Evolutionary conservation across 2,888 invertebrate genomes (phyloP).

Genomic region (Mesorhabditis belari): DNA sequence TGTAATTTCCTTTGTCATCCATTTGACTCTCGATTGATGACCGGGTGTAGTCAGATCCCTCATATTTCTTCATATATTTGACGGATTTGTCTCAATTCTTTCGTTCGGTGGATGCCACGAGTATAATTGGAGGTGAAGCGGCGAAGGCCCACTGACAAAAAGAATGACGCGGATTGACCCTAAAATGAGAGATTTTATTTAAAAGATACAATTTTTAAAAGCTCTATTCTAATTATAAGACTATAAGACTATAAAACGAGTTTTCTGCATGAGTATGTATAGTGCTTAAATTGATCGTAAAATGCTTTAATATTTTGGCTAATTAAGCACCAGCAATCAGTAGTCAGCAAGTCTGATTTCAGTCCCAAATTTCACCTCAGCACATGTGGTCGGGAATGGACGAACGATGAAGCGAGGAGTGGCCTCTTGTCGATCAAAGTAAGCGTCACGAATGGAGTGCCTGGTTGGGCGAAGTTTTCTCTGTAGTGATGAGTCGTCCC

Average conservation of each 20-base stretch:
- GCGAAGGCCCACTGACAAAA: conserved; percentile 87
- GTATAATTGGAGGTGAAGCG: conserved; percentile 87
- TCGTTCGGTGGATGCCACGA: no score
- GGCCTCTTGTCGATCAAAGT: conserved; percentile 66
- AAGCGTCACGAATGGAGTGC: conserved; percentile 84
- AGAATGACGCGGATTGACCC: conserved; percentile 93
- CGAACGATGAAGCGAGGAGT: conserved; percentile 95
- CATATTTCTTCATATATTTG: conserved; percentile 97
- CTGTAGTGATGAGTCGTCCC: conserved; percentile 93
- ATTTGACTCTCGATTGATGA: conserved; percentile 89
- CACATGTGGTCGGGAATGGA: conserved; percentile 71
- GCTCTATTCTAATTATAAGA: no score
- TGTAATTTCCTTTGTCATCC: conserved; percentile 58
- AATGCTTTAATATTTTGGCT: neutral
- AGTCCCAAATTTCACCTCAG: neutral
- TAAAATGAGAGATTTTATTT: no score
- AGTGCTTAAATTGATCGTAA: no score
- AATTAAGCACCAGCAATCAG: no score
- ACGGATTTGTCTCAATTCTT: no score
- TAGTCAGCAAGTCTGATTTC: neutral
- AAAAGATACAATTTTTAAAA: no score
- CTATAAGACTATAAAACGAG: no score
- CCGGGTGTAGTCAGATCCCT: conserved; percentile 91
- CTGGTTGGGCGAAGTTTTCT: conserved; percentile 89
- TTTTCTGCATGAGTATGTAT: no score